phyloP scores from a whole-genome alignment of 2,888 invertebrate genomes.

The Tenthredo mesomela region DNA sequence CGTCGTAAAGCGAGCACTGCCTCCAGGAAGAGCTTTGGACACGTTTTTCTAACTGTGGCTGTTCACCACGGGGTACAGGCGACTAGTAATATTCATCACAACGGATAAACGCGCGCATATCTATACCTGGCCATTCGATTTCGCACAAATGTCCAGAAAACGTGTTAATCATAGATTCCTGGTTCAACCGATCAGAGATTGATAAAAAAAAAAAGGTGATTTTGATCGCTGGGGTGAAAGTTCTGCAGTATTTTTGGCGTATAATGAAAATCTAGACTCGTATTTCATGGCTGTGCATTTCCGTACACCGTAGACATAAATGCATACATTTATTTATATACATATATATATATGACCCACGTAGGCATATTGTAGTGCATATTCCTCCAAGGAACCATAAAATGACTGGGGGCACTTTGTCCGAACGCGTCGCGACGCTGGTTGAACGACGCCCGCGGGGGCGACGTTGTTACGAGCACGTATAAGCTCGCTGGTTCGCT shows the following conservation, averaged over 20 bases:
- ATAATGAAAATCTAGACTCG: background rate
- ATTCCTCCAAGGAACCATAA: slow-evolving; percentile 19
- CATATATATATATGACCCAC: background rate
- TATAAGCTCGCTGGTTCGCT: slow-evolving; percentile 26
- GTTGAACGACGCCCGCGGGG: slow-evolving; percentile 27
- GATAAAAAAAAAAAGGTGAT: background rate
- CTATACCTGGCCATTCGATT: background rate
- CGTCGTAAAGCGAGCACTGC: slow-evolving; percentile 37
- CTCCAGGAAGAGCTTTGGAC: slow-evolving; percentile 34
- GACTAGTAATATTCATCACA: background rate
- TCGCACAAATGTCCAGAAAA: background rate
- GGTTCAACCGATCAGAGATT: background rate
- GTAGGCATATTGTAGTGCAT: background rate
- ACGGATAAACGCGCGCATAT: background rate
- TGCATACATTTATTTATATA: too few species aligned
- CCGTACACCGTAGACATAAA: background rate
- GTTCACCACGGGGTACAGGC: background rate
- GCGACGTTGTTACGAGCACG: slow-evolving; percentile 23
- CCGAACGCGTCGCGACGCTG: slow-evolving; percentile 32
- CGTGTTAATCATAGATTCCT: background rate
- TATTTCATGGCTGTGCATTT: background rate
- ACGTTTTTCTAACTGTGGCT: background rate
- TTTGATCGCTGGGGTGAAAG: background rate
- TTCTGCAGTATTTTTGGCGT: background rate
- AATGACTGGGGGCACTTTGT: slow-evolving; percentile 14